Conservation (phyloP, 2,113 vertebrate genomes). For the Carassius auratus region DNA sequence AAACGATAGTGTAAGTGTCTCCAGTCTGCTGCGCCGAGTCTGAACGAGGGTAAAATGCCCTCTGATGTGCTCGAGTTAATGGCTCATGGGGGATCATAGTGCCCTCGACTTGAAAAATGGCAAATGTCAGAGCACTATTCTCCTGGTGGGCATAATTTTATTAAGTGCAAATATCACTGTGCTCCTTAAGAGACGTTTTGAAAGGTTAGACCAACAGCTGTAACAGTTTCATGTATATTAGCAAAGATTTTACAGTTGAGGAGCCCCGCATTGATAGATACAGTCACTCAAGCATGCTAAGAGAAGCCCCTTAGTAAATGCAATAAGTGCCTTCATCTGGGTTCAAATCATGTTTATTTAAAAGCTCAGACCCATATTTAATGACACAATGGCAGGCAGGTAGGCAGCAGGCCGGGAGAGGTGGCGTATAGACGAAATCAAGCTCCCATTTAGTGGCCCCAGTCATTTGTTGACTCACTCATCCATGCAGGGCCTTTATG, state of each 20-base stretch:
- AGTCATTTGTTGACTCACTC: conserved; percentile 85
- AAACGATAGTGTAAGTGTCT: conserved; percentile 49
- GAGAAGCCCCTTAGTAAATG: conserved; percentile 73
- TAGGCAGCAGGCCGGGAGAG: conserved; percentile 61
- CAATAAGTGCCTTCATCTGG: conserved; percentile 73
- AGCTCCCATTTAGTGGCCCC: conserved; percentile 75
- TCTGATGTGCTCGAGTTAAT: conserved; percentile 70
- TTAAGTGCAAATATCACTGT: conserved; percentile 84
- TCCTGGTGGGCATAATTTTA: conserved; percentile 86
- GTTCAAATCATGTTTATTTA: conserved; percentile 82
- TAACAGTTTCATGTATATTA: conserved; percentile 80
- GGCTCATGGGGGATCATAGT: conserved; percentile 76
- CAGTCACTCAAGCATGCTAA: conserved; percentile 75
- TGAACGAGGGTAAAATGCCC: conserved; percentile 48
- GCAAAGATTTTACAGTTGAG: conserved; percentile 71
- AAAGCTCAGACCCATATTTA: conserved; percentile 72
- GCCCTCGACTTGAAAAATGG: conserved; percentile 82
- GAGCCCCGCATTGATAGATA: conserved; percentile 73
- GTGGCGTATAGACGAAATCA: conserved; percentile 68
- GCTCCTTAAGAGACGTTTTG: conserved; percentile 81
- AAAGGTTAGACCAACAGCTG: conserved; percentile 85
- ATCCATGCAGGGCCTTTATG: conserved; percentile 83
- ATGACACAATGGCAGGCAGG: conserved; percentile 74
- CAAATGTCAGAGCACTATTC: conserved; percentile 84
- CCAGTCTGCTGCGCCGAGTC: conserved; percentile 36